Percentiles rank a stretch among this genome's conserved stretches.
These are phyloP conservation scores for Otocyon megalotis DNA, from an alignment of 2,113 vertebrate species.

Conservation along the genomic window DNA sequence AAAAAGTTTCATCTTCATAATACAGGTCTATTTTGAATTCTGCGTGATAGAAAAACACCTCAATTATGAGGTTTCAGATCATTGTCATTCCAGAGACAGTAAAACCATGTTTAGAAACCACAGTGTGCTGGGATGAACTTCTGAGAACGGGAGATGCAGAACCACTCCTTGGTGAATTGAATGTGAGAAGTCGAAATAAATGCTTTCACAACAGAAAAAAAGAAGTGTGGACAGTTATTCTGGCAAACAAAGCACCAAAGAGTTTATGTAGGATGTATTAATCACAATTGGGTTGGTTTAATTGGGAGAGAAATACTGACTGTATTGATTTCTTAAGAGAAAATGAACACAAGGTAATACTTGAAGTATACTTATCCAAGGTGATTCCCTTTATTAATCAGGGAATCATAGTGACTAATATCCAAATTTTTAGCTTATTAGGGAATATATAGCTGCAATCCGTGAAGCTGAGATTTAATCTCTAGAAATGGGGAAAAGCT, in stretches of 20 bases:
- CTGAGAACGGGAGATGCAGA: neutral
- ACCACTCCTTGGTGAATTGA: neutral
- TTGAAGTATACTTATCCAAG: neutral
- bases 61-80: slow-evolving; percentile 59
- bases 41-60: slow-evolving; percentile 41
- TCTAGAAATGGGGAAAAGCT: neutral
- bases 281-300: neutral
- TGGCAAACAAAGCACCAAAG: neutral
- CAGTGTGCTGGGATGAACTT: neutral
- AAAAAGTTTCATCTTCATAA: slow-evolving; percentile 27
- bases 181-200: slow-evolving; percentile 30
- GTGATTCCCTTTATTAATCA: neutral
- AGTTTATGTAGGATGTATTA: neutral
- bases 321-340: neutral
- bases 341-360: neutral
- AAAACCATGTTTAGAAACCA: slow-evolving; percentile 39
- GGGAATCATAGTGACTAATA: neutral
- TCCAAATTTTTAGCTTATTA: neutral
- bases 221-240: neutral
- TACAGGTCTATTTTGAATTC: slow-evolving; percentile 60
- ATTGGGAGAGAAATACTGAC: neutral
- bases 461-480: neutral
- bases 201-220: neutral
- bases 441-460: neutral
- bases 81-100: neutral